A percentile compares a stretch with the other conserved stretches of the same genome.
These are phyloP conservation scores for Nothocercus nigrocapillus DNA, from an alignment of 2,113 vertebrate genomes.

Conservation along the genomic window DNA sequence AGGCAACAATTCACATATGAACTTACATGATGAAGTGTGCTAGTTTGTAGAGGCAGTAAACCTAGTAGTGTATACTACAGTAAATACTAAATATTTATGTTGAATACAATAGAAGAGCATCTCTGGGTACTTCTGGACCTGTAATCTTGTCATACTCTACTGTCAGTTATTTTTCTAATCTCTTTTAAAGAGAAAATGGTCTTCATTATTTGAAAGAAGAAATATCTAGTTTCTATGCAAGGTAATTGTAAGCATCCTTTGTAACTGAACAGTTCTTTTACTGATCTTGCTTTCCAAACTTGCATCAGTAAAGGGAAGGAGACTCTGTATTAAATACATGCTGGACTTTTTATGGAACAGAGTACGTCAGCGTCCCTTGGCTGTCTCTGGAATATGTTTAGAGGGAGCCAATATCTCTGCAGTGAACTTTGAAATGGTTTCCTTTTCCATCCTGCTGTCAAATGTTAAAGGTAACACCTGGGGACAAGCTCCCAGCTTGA, in stretches of 20 bases:
- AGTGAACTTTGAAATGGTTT: not conserved
- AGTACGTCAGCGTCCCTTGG: not conserved
- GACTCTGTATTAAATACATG: not conserved
- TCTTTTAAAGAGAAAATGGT: not conserved
- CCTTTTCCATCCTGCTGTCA: not conserved
- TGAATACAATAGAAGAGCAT: not conserved
- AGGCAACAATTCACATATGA: not conserved
- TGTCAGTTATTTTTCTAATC: not conserved
- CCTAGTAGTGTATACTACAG: not conserved
- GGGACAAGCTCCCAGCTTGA: not conserved
- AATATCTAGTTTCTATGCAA: not conserved
- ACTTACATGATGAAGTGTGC: accelerated
- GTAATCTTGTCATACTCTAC: not conserved
- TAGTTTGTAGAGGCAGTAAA: not conserved
- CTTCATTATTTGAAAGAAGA: not conserved
- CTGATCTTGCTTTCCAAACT: not conserved
- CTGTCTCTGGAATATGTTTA: not conserved
- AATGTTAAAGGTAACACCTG: no score
- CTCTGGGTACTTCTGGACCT: not conserved
- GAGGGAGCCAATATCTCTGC: not conserved
- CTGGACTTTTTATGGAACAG: not conserved
- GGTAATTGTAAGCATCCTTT: not conserved
- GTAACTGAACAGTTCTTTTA: not conserved
- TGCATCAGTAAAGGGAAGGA: not conserved
- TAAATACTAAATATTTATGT: not conserved